These are phyloP conservation scores for Ceratina calcarata DNA, from an alignment of 1,140 invertebrate species.

Conservation along the genomic window DNA sequence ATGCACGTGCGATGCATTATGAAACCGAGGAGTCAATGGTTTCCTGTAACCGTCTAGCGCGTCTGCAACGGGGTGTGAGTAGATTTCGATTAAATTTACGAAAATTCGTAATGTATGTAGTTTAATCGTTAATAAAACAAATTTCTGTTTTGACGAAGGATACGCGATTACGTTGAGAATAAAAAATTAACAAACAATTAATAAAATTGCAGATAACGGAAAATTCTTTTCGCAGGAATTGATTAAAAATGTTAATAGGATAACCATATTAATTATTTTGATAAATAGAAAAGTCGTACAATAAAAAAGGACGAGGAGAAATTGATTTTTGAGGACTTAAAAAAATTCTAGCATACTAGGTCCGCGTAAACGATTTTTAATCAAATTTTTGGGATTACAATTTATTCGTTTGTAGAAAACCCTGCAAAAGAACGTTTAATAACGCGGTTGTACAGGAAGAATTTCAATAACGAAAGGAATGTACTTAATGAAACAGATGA, in stretches of 20 bases:
- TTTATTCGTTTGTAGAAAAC: not conserved
- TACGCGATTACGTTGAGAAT: too few relatives aligned
- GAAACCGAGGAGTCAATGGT: constrained; percentile 32
- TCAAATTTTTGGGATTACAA: not conserved
- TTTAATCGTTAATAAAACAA: too few relatives aligned
- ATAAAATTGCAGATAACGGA: too few relatives aligned
- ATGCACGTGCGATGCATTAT: constrained; percentile 57
- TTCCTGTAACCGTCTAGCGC: constrained; percentile 12
- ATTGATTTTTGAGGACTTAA: not conserved
- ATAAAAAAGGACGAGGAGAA: not conserved
- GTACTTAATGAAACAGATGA: constrained; percentile 26
- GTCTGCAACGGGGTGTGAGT: not conserved
- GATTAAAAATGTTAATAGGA: too few relatives aligned
- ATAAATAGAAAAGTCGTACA: not conserved
- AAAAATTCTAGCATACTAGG: too few relatives aligned
- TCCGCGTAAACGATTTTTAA: not conserved
- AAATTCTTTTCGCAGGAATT: too few relatives aligned
- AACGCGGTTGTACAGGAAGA: constrained; percentile 12
- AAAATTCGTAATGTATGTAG: too few relatives aligned
- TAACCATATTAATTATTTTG: too few relatives aligned
- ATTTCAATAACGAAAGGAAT: constrained; percentile 15
- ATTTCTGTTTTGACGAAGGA: too few relatives aligned
- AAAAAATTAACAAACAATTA: too few relatives aligned
- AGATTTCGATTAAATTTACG: not conserved
- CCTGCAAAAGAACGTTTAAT: not conserved